Percentiles rank a stretch among this genome's conserved stretches.
These are phyloP conservation scores for Actias luna DNA, from an alignment of 2,888 invertebrate species.

Conservation along the genomic window DNA sequence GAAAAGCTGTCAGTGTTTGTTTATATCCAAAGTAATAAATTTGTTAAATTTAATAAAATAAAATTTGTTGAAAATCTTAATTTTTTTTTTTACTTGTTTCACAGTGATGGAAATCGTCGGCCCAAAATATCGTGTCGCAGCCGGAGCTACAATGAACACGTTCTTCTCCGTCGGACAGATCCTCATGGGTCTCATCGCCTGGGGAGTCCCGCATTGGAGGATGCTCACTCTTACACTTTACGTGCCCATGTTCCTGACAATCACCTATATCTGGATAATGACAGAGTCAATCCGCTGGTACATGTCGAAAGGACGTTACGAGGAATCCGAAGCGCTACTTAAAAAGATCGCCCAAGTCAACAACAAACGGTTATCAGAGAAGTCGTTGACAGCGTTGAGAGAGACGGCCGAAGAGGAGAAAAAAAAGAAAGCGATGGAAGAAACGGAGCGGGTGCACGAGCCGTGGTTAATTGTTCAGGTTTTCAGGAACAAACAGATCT, in stretches of 20 bases:
- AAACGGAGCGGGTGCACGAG: slow-evolving; percentile 54
- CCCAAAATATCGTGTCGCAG: slow-evolving; percentile 86
- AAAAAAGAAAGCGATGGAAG: slow-evolving; percentile 49
- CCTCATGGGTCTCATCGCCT: slow-evolving; percentile 86
- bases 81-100: slow-evolving; percentile 24
- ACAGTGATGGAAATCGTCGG: slow-evolving; percentile 90
- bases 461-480: slow-evolving; percentile 59
- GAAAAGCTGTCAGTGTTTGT: not conserved
- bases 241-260: slow-evolving; percentile 85
- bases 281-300: slow-evolving; percentile 91
- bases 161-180: slow-evolving; percentile 89
- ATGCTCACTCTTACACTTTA: slow-evolving; percentile 85
- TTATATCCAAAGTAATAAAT: not conserved
- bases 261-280: slow-evolving; percentile 86
- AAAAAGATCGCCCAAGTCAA: slow-evolving; percentile 84
- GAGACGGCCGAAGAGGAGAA: slow-evolving; percentile 61
- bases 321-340: slow-evolving; percentile 84
- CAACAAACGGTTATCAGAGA: slow-evolving; percentile 78
- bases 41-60: not conserved
- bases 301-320: slow-evolving; percentile 85
- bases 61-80: not conserved
- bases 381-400: slow-evolving; percentile 70
- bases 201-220: slow-evolving; percentile 87
- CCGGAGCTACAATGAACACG: slow-evolving; percentile 87
- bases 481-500: slow-evolving; percentile 50